Conservation (phyloP, 2,888 invertebrate genomes). For the Trichogramma dendrolimi region DNA sequence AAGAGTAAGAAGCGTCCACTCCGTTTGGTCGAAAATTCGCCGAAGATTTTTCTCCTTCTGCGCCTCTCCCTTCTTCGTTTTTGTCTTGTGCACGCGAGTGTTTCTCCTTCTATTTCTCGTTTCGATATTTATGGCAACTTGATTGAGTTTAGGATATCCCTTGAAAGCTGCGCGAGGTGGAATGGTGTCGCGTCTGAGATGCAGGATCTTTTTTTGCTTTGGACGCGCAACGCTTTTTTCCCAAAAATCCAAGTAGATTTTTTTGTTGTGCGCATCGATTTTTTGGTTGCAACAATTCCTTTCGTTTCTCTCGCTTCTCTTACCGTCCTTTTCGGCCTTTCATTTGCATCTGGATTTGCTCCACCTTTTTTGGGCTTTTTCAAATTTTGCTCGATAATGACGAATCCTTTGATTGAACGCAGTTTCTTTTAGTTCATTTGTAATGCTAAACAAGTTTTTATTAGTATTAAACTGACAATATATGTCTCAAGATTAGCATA, state of each 20-base stretch:
- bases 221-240: no score
- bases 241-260: no score
- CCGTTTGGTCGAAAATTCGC: constrained; percentile 2
- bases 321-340: background rate
- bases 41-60: constrained; percentile 7
- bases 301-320: constrained; percentile 2
- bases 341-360: background rate
- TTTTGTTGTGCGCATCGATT: background rate
- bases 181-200: constrained; percentile 22
- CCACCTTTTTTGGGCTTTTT: constrained; percentile 5
- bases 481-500: no score
- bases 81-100: constrained; percentile 20
- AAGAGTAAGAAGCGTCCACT: background rate
- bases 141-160: constrained; percentile 32
- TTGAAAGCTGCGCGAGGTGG: constrained; percentile 10
- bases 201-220: constrained; percentile 8
- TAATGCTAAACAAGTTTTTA: no score
- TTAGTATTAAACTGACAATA: no score
- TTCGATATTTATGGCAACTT: constrained; percentile 31
- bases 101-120: constrained; percentile 11
- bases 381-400: no score
- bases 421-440: no score
- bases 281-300: background rate
- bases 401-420: no score
- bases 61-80: constrained; percentile 16